Conservation (phyloP, 2,113 vertebrate genomes). For the Bubo blakistoni region DNA sequence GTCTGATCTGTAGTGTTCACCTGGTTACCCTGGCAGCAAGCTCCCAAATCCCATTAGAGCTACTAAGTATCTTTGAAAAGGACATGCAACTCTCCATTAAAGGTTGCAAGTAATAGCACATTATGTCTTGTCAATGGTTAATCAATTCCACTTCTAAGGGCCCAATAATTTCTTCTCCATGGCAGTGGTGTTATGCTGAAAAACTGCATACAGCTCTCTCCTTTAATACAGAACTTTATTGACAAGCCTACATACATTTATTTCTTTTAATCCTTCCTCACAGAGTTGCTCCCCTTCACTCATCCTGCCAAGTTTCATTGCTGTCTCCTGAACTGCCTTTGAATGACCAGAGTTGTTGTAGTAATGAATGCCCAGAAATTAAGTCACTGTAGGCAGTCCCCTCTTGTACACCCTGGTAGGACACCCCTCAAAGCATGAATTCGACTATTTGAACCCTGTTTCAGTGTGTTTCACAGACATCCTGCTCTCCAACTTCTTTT, state of each 20-base stretch:
- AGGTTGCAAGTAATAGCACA: neutral
- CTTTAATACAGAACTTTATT: neutral
- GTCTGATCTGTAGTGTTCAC: neutral
- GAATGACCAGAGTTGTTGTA: neutral
- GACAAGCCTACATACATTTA: neutral
- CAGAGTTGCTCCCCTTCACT: neutral
- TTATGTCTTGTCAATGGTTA: neutral
- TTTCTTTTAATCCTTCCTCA: neutral
- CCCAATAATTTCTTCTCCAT: neutral
- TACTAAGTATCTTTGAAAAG: neutral
- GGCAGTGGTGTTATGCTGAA: neutral
- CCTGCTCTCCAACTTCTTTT: neutral
- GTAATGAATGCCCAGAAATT: neutral
- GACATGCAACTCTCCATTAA: neutral
- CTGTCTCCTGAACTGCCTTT: neutral
- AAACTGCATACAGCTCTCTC: neutral
- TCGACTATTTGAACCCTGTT: neutral
- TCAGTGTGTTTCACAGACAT: accelerated
- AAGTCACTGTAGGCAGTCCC: neutral
- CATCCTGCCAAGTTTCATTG: neutral
- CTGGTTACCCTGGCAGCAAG: neutral
- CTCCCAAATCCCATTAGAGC: neutral
- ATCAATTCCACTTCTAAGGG: neutral
- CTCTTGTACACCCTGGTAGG: neutral
- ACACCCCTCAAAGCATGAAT: neutral